Evolutionary conservation across 2,113 vertebrate species (phyloP).

Genomic region (Elaphurus davidianus): DNA sequence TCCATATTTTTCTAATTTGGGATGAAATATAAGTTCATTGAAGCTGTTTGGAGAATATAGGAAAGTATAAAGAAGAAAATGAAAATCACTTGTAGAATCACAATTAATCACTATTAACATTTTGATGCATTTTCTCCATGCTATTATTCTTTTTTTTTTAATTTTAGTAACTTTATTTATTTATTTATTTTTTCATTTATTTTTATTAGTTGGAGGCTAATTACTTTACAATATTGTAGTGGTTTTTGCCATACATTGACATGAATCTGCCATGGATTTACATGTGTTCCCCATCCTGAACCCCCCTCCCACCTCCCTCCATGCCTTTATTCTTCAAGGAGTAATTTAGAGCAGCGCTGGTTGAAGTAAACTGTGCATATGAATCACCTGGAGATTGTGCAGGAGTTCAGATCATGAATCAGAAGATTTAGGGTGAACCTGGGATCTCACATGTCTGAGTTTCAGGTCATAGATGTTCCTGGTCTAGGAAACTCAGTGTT

Average conservation of each 20-base stretch:
- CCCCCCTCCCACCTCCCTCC: background rate
- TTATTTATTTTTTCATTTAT: too few species aligned
- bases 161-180: too few species aligned
- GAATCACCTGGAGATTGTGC: rapidly evolving
- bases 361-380: rapidly evolving
- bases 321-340: rapidly evolving
- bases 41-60: background rate
- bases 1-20: background rate
- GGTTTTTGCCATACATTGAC: too few species aligned
- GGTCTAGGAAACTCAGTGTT: background rate
- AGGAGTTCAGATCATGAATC: too few species aligned
- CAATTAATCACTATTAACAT: background rate
- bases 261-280: too few species aligned
- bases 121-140: rapidly evolving
- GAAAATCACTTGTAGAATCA: background rate
- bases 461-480: rapidly evolving
- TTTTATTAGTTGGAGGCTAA: too few species aligned
- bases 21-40: background rate
- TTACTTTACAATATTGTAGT: too few species aligned
- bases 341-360: rapidly evolving
- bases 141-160: background rate
- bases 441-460: background rate
- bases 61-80: background rate
- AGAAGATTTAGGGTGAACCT: background rate
- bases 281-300: too few species aligned